A percentile compares a stretch with the other conserved stretches of the same genome.
Evolutionary conservation across 2,888 invertebrate species (phyloP).

Genomic region (Alsophila aescularia): DNA sequence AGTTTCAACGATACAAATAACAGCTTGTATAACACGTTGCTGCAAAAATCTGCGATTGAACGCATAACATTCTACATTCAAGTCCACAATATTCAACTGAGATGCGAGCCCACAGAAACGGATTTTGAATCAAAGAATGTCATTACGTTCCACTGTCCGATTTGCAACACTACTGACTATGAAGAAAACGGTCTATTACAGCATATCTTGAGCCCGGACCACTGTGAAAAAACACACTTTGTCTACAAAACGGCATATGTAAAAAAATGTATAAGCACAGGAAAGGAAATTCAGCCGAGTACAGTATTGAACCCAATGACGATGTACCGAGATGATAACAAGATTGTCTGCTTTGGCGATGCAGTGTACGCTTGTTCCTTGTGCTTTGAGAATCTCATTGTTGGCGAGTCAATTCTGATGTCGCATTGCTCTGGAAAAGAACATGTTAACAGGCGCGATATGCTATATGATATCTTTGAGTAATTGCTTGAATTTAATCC

Average conservation of each 20-base stretch:
- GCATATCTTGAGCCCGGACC: slow-evolving; percentile 67
- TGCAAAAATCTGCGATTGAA: slow-evolving; percentile 73
- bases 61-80: slow-evolving; percentile 76
- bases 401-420: slow-evolving; percentile 75
- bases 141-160: slow-evolving; percentile 66
- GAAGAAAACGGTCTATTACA: slow-evolving; percentile 67
- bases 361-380: slow-evolving; percentile 73
- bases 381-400: slow-evolving; percentile 72
- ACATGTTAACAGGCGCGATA: slow-evolving; percentile 62
- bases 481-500: slow-evolving; percentile 1
- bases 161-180: slow-evolving; percentile 57
- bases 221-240: slow-evolving; percentile 77
- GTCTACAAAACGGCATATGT: slow-evolving; percentile 77
- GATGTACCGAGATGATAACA: slow-evolving; percentile 77
- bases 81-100: slow-evolving; percentile 73
- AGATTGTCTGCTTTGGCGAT: slow-evolving; percentile 79
- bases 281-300: slow-evolving; percentile 75
- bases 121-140: slow-evolving; percentile 55
- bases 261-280: slow-evolving; percentile 68
- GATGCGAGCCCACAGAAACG: slow-evolving; percentile 48
- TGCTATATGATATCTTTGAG: slow-evolving; percentile 59
- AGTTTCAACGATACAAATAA: slow-evolving; percentile 67
- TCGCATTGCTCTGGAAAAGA: slow-evolving; percentile 62
- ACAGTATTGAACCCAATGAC: slow-evolving; percentile 75
- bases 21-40: slow-evolving; percentile 55